Evolutionary conservation across 2,888 invertebrate species (phyloP).

Genomic region (Seira ritae): DNA sequence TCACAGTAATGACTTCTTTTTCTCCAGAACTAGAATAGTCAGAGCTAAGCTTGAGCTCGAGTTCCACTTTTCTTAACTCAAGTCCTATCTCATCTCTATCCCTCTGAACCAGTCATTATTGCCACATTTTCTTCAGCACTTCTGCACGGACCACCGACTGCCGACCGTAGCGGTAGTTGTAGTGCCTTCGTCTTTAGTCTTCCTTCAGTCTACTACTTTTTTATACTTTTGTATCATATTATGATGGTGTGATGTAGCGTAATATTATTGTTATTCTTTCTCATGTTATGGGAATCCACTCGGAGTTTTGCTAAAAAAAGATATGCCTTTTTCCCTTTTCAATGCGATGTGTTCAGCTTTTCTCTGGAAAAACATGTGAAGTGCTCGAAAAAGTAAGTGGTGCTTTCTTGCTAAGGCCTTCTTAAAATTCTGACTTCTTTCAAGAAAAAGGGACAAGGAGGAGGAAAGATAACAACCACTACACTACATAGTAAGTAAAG

Average conservation of each 20-base stretch:
- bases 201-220: no score
- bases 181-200: no score
- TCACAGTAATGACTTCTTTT: constrained; percentile 45
- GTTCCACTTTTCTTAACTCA: background rate
- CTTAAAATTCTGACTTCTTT: no score
- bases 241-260: constrained; percentile 9
- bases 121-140: constrained; percentile 46
- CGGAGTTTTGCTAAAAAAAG: no score
- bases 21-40: background rate
- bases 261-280: constrained; percentile 43
- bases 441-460: background rate
- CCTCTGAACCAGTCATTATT: background rate
- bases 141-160: background rate
- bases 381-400: no score
- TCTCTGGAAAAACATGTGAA: no score
- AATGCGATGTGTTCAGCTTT: no score
- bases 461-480: constrained; percentile 41
- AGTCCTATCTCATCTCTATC: no score
- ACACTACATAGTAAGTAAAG: no score
- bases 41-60: background rate
- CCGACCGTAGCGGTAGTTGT: no score
- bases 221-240: background rate
- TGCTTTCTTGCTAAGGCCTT: no score
- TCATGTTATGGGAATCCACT: constrained; percentile 28
- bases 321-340: no score